Conservation (phyloP, 2,797 vertebrate genomes). For the Acanthis flammea region DNA sequence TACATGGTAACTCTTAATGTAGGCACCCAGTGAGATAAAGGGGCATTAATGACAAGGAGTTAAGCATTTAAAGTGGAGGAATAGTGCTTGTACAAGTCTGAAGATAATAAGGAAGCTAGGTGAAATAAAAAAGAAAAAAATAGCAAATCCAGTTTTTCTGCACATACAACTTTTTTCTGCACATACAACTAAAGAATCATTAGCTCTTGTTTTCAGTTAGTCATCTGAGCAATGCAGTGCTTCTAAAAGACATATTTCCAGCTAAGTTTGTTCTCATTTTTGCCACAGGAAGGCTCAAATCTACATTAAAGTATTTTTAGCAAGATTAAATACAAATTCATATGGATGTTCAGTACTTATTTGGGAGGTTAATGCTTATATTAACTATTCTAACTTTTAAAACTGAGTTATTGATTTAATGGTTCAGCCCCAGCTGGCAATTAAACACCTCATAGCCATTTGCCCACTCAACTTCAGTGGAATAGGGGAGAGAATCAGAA, state of each 20-base stretch:
- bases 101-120: background rate
- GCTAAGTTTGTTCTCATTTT: background rate
- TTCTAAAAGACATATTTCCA: background rate
- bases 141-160: background rate
- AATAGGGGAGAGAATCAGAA: background rate
- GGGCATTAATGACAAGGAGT: background rate
- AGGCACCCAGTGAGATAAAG: background rate
- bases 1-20: background rate
- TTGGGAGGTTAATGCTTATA: background rate
- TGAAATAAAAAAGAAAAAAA: background rate
- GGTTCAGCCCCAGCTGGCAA: background rate
- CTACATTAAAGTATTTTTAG: background rate
- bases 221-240: background rate
- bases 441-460: background rate
- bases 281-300: background rate
- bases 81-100: background rate
- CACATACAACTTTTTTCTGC: background rate
- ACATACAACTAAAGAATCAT: background rate
- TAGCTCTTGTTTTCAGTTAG: background rate
- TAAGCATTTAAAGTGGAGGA: background rate
- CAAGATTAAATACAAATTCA: background rate
- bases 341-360: background rate
- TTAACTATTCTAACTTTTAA: background rate
- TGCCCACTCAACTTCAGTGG: accelerated
- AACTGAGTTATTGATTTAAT: background rate